Evolutionary conservation across 2,888 invertebrate genomes (phyloP).

Genomic region (Pachydiplax longipennis): DNA sequence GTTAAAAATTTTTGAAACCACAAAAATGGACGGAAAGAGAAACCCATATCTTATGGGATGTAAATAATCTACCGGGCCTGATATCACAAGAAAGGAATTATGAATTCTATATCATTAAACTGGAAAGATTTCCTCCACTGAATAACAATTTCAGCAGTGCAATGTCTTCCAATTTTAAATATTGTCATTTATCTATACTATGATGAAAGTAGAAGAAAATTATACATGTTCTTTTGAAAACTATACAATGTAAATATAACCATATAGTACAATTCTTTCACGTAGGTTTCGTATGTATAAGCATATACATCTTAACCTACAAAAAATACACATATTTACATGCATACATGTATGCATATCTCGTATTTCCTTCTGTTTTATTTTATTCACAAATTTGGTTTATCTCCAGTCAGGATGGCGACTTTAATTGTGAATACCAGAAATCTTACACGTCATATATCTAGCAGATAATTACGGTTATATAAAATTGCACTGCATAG

Average conservation of each 20-base stretch:
- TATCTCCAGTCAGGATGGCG: background rate
- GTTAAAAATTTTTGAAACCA: constrained; percentile 34
- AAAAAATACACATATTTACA: too few species aligned
- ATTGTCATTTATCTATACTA: background rate
- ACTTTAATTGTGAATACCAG: background rate
- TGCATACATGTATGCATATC: background rate
- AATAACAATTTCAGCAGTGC: background rate
- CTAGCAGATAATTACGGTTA: constrained; percentile 31
- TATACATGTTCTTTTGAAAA: background rate
- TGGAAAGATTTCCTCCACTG: background rate
- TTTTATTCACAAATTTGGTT: constrained; percentile 9
- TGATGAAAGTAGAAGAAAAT: background rate
- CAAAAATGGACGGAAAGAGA: constrained; percentile 1
- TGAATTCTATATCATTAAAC: background rate
- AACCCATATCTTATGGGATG: background rate
- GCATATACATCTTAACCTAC: background rate
- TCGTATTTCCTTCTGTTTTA: background rate
- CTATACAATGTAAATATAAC: background rate
- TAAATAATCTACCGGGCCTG: constrained; percentile 19
- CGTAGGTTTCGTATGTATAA: background rate
- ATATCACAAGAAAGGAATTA: constrained; percentile 1
- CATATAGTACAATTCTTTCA: background rate
- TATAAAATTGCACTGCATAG: constrained; percentile 33
- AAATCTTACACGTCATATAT: background rate
- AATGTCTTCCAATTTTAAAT: background rate